Evolutionary conservation across 2,797 vertebrate genomes (phyloP).

Genomic region (Melanotaenia pygmaea): DNA sequence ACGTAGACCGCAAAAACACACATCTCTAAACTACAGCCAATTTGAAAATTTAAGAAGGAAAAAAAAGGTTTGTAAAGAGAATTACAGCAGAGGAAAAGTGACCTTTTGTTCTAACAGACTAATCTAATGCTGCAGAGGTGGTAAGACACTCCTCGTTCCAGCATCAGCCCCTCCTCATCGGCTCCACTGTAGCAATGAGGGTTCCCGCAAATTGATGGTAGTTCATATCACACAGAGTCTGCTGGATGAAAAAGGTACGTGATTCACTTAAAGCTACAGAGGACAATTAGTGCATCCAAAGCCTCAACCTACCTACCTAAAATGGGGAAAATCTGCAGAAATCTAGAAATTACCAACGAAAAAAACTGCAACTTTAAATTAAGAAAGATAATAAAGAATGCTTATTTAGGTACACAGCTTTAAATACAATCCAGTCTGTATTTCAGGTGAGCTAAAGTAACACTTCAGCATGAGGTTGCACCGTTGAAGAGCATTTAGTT

Average conservation of each 20-base stretch:
- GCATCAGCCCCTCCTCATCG: constrained; percentile 46
- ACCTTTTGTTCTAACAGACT: constrained; percentile 20
- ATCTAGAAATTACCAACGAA: constrained; percentile 6
- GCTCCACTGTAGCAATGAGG: constrained; percentile 68
- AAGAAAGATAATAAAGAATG: constrained; percentile 29
- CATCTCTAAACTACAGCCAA: constrained; percentile 57
- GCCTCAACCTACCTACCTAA: constrained; percentile 46
- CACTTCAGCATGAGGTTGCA: constrained; percentile 11
- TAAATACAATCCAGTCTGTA: constrained; percentile 15
- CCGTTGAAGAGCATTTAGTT: constrained; percentile 23
- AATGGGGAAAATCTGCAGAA: constrained; percentile 9
- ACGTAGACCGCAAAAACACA: constrained; percentile 47
- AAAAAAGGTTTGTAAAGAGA: constrained; percentile 5
- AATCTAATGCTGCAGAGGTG: constrained; percentile 28
- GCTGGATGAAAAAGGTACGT: constrained; percentile 60
- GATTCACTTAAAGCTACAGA: constrained; percentile 82
- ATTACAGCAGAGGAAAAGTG: constrained; percentile 3
- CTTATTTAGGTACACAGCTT: constrained; percentile 6
- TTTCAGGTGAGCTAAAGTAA: constrained; percentile 2
- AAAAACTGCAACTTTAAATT: constrained; percentile 6
- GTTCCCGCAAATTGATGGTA: constrained; percentile 66
- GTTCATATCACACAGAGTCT: constrained; percentile 65
- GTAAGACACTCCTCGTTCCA: constrained; percentile 28
- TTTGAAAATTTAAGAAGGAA: neutral
- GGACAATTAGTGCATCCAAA: constrained; percentile 47